phyloP scores from a whole-genome alignment of 1,140 invertebrate genomes.

The Oppia nitens region DNA sequence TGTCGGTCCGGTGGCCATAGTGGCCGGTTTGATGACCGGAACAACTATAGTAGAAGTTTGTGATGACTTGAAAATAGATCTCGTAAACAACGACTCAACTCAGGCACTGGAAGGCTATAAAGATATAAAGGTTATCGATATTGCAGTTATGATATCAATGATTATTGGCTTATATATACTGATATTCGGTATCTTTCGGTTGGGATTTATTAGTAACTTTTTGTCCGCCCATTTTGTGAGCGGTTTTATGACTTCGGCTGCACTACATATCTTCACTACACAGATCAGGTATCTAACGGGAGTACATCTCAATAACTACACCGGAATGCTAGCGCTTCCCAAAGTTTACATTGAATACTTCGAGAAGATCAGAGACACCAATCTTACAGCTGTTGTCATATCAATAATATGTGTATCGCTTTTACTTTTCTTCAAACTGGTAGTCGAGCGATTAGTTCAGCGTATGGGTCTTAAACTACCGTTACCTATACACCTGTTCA shows the following conservation, averaged over 20 bases:
- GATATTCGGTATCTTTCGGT: conserved; percentile 49
- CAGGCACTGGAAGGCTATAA: not conserved
- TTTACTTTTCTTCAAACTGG: not conserved
- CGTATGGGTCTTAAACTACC: not conserved
- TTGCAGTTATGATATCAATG: not conserved
- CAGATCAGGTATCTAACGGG: conserved; percentile 77
- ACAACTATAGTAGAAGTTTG: not conserved
- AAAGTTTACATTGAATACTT: conserved; percentile 3
- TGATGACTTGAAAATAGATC: not conserved
- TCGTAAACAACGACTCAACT: not conserved
- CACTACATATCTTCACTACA: conserved; percentile 70
- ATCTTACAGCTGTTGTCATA: not conserved
- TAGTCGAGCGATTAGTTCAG: not conserved
- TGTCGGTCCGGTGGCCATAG: conserved; percentile 17
- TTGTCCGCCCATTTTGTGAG: conserved; percentile 74
- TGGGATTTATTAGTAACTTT: conserved; percentile 63
- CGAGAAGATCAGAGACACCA: not conserved
- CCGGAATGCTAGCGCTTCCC: conserved; percentile 44
- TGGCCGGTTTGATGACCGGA: conserved; percentile 14
- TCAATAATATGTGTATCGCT: not conserved
- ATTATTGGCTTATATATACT: not conserved
- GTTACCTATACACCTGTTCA: conserved; percentile 1
- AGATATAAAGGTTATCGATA: not conserved
- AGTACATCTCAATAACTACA: conserved; percentile 27
- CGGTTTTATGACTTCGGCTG: conserved; percentile 77